Base-by-base conservation (phyloP, 2,797 vertebrate genomes). In the Saxicola maurus region DNA sequence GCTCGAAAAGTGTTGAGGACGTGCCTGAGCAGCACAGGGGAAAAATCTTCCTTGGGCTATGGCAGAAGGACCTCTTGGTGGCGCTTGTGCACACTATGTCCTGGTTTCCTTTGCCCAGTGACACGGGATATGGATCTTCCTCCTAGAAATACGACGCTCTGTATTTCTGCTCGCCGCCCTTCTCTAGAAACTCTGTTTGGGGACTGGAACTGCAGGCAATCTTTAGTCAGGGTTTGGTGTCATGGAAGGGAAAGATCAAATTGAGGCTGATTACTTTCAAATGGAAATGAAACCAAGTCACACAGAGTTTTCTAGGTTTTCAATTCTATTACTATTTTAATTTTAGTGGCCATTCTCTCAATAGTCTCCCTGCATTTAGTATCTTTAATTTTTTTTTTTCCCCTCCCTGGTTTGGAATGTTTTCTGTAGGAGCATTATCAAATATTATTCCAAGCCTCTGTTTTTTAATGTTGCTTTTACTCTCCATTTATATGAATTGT, bases 1-100 rank as follows among this genome's bases (percentile, higher is more conserved):
- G 21, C 52, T 52, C 0, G 1, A 15, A 23, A 52, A 55, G 17
- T 53, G 42, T 17, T 31, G 65, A 51, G 27, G 4, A 5, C 51
- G 28, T 17, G 78, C 15, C 45, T 1, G 7, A 60, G 66, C 2
- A 1, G 18, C 21, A 1, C 68, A 9, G 37, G 19, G 31, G 12
- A 4, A 18, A 33, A 37, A 52, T 30, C 17, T 2, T 71, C 13
- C 43, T 28, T 17, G 62, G 78, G 31, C n/a, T 37, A 2, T 7
- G 78, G 51, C 64, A 74, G 69, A 51, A 73, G 23, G 79, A 61
- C 88, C 82, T 93, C 89, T 73, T 48, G 83, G 87, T 86, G 90
- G 90, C 61, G 48, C 80, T 59, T 86, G 42, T 82, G 89, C 80
- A 80, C 57, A 11, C 30, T 2, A 0, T 30, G 46, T 90, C 12